A percentile compares a stretch with the other conserved stretches of the same genome.
These are phyloP conservation scores for Leistus spinibarbis DNA, from an alignment of 2,888 invertebrate species.

Conservation along the genomic window DNA sequence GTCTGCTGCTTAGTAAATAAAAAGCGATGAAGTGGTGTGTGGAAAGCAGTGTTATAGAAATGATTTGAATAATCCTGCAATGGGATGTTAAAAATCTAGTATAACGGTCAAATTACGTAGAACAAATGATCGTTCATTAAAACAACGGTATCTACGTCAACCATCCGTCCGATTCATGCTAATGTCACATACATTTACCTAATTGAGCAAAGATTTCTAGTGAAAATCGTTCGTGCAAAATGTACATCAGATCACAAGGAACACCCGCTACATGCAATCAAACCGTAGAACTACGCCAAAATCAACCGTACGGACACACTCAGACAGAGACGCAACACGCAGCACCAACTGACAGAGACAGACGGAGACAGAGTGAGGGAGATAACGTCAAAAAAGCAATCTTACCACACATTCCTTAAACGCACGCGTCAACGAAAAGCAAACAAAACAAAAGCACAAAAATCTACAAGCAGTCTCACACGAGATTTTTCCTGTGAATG, in stretches of 20 bases:
- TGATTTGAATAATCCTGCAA: too few relatives aligned
- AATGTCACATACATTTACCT: constrained; percentile 14
- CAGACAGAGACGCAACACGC: background rate
- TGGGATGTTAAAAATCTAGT: background rate
- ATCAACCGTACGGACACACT: background rate
- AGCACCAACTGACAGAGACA: background rate
- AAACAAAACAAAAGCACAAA: constrained; percentile 11
- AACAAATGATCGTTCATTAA: constrained; percentile 11
- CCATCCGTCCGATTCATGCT: constrained; percentile 1
- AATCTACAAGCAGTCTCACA: constrained; percentile 26
- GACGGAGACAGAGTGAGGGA: background rate
- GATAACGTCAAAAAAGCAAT: background rate
- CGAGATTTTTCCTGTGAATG: constrained; percentile 32
- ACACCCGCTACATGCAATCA: background rate
- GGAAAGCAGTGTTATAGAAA: too few relatives aligned
- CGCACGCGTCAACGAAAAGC: constrained; percentile 3
- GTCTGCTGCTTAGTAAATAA: too few relatives aligned
- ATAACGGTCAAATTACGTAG: constrained; percentile 3
- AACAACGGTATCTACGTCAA: constrained; percentile 8
- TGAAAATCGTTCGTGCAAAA: background rate
- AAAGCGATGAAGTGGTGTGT: too few relatives aligned
- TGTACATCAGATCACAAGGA: constrained; percentile 10
- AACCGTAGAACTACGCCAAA: background rate
- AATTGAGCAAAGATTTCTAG: constrained; percentile 11
- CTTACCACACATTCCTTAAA: constrained; percentile 29